phyloP scores from a whole-genome alignment of 2,797 vertebrate genomes.

The Mastacembelus armatus region DNA sequence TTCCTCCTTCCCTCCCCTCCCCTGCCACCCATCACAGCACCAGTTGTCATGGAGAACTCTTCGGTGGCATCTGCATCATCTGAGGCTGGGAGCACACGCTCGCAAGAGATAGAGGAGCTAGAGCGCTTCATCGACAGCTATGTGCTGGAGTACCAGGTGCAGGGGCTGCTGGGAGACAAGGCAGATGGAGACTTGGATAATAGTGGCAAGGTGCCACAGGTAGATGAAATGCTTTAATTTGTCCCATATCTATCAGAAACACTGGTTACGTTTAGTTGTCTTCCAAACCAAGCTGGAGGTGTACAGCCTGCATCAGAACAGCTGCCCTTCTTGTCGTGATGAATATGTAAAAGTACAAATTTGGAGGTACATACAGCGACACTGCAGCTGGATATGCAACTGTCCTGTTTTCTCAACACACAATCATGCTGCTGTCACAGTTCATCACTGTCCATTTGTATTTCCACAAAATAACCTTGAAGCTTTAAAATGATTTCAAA shows the following conservation, averaged over 20 bases:
- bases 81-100: slow-evolving; percentile 95
- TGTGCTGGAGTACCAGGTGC: slow-evolving; percentile 97
- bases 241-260: not conserved
- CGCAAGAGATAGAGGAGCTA: slow-evolving; percentile 97
- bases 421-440: not conserved
- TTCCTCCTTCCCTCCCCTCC: slow-evolving; percentile 47
- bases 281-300: not conserved
- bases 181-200: slow-evolving; percentile 89
- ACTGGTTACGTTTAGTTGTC: not conserved
- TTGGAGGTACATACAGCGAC: not conserved
- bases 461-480: not conserved
- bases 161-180: slow-evolving; percentile 94
- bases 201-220: slow-evolving; percentile 83
- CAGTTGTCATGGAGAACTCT: slow-evolving; percentile 93
- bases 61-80: slow-evolving; percentile 96
- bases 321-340: not conserved
- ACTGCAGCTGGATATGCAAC: not conserved
- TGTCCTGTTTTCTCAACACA: not conserved
- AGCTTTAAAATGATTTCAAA: not conserved
- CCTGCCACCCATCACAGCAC: slow-evolving; percentile 33
- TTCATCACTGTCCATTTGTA: not conserved
- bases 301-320: not conserved
- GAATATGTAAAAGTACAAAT: not conserved
- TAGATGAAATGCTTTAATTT: slow-evolving; percentile 43
- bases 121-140: slow-evolving; percentile 99